Conservation (phyloP, 2,113 vertebrate species). For the Hyperoodon ampullatus region DNA sequence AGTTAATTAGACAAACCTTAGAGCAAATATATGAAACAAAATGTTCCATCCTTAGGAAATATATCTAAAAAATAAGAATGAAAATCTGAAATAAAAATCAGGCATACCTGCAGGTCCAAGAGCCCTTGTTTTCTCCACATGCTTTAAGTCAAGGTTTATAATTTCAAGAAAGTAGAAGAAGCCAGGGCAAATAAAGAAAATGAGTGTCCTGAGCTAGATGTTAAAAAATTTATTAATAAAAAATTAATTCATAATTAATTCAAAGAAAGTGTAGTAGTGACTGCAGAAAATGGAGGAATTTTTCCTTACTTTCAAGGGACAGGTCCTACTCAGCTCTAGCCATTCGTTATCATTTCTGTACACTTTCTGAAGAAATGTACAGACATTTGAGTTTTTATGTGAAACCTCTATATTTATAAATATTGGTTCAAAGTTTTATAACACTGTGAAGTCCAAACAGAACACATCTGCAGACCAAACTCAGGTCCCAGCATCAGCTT, state of each 20-base stretch:
- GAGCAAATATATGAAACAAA: background rate
- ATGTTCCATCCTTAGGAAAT: background rate
- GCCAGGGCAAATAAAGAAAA: background rate
- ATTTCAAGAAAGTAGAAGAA: background rate
- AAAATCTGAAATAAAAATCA: background rate
- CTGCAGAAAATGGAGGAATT: background rate
- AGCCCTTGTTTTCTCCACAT: background rate
- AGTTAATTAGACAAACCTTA: background rate
- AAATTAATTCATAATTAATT: background rate
- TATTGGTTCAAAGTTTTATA: background rate
- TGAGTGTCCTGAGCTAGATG: background rate
- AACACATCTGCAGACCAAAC: background rate
- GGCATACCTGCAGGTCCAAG: background rate
- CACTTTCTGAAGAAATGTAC: background rate
- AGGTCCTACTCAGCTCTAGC: background rate
- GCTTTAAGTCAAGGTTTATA: background rate
- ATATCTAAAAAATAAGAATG: background rate
- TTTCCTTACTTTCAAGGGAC: background rate
- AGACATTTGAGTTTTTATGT: background rate
- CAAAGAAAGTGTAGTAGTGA: background rate
- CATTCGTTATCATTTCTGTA: background rate
- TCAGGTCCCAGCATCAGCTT: background rate
- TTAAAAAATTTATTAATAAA: background rate
- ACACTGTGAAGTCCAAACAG: background rate
- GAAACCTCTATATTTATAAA: background rate